Evolutionary conservation across 1,140 invertebrate genomes (phyloP).

Genomic region (Drosophila melanica): DNA sequence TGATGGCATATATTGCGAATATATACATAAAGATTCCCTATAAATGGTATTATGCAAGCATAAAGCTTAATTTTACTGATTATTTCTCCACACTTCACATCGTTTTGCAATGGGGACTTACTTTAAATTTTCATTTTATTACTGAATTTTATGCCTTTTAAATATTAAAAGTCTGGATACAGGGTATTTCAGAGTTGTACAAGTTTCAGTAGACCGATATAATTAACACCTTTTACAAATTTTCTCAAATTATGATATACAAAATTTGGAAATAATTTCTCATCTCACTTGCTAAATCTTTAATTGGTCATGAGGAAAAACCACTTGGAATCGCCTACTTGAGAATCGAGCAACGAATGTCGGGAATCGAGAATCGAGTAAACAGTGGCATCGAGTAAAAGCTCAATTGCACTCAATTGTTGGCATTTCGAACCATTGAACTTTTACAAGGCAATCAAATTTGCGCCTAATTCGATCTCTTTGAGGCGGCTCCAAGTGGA

Average conservation of each 20-base stretch:
- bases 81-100: too few relatives aligned
- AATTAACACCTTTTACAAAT: conserved; percentile 12
- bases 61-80: too few relatives aligned
- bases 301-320: conserved; percentile 44
- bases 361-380: conserved; percentile 14
- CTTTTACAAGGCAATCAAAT: conserved; percentile 76
- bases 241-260: conserved; percentile 6
- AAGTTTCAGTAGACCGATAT: too few relatives aligned
- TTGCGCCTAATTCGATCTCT: conserved; percentile 61
- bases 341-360: not conserved
- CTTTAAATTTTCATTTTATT: too few relatives aligned
- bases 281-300: conserved; percentile 57
- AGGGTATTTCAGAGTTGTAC: too few relatives aligned
- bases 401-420: conserved; percentile 51
- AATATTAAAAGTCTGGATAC: too few relatives aligned
- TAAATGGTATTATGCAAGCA: too few relatives aligned
- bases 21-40: too few relatives aligned
- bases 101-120: too few relatives aligned
- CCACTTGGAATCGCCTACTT: conserved; percentile 44
- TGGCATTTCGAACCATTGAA: conserved; percentile 64
- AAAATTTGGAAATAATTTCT: conserved; percentile 55
- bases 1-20: too few relatives aligned
- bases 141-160: too few relatives aligned
- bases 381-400: conserved; percentile 42
- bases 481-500: conserved; percentile 33